Conservation (phyloP, 2,797 vertebrate species). For the Sternotherus odoratus region DNA sequence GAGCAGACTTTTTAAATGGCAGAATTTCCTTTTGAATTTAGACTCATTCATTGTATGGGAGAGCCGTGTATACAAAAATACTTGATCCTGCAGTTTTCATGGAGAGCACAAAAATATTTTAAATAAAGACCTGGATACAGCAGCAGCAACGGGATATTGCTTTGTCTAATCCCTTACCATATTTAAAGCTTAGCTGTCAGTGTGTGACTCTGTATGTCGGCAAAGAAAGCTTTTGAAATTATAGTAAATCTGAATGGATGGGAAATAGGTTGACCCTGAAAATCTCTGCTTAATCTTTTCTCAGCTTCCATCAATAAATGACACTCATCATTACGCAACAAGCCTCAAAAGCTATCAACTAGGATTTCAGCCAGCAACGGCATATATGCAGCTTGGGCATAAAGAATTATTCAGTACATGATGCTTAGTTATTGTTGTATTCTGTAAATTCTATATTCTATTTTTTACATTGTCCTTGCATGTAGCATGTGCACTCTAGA, state of each 20-base stretch:
- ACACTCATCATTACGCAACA: conserved; percentile 65
- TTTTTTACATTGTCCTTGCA: background rate
- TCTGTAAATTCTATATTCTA: background rate
- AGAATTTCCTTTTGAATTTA: background rate
- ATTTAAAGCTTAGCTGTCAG: conserved; percentile 53
- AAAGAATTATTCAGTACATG: background rate
- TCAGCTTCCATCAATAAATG: conserved; percentile 66
- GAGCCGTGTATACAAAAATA: background rate
- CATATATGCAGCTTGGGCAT: conserved; percentile 45
- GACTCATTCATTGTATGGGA: background rate
- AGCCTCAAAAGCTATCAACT: conserved; percentile 51
- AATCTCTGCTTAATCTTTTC: conserved; percentile 74
- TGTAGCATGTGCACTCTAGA: background rate
- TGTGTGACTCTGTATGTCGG: conserved; percentile 23
- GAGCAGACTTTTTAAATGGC: background rate
- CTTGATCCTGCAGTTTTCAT: conserved; percentile 26
- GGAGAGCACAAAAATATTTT: background rate
- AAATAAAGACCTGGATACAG: background rate
- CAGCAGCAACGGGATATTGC: background rate
- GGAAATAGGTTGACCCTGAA: conserved; percentile 62
- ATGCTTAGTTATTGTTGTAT: background rate
- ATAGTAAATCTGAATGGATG: conserved; percentile 57
- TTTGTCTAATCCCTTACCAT: conserved; percentile 46
- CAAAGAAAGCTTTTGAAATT: conserved; percentile 65
- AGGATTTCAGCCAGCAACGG: conserved; percentile 51